These are phyloP conservation scores for Vultur gryphus DNA, from an alignment of 2,797 vertebrate genomes.

Conservation along the genomic window DNA sequence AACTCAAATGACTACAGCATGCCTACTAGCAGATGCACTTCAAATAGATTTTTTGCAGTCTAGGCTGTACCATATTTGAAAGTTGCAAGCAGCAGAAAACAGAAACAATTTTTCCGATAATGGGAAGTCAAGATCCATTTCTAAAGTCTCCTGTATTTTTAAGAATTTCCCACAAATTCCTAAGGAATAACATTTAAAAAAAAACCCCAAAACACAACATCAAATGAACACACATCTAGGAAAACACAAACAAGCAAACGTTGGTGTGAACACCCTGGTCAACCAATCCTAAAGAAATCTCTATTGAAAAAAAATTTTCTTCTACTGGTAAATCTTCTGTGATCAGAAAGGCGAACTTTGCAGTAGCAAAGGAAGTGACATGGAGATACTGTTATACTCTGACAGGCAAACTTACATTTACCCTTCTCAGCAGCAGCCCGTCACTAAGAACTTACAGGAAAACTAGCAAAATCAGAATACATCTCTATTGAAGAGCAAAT, in stretches of 20 bases:
- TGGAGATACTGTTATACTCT: neutral
- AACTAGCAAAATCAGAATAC: neutral
- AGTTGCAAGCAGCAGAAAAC: neutral
- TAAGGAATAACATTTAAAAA: neutral
- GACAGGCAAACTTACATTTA: neutral
- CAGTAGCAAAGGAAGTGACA: neutral
- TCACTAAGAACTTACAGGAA: neutral
- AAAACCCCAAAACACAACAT: neutral
- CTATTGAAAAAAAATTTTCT: neutral
- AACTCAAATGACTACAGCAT: neutral
- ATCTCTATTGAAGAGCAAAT: neutral
- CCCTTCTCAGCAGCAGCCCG: neutral
- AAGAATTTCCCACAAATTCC: neutral
- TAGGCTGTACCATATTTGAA: neutral
- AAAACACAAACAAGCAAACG: neutral
- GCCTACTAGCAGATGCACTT: neutral
- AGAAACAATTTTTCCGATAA: neutral
- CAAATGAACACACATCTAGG: neutral
- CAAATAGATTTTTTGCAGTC: neutral
- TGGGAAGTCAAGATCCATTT: neutral
- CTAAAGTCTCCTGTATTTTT: neutral
- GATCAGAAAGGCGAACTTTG: neutral
- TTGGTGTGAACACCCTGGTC: neutral
- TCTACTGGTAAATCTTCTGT: neutral
- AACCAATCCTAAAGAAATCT: neutral